Evolutionary conservation across 2,888 invertebrate genomes (phyloP).

Genomic region (Rugalucina vietnamica): DNA sequence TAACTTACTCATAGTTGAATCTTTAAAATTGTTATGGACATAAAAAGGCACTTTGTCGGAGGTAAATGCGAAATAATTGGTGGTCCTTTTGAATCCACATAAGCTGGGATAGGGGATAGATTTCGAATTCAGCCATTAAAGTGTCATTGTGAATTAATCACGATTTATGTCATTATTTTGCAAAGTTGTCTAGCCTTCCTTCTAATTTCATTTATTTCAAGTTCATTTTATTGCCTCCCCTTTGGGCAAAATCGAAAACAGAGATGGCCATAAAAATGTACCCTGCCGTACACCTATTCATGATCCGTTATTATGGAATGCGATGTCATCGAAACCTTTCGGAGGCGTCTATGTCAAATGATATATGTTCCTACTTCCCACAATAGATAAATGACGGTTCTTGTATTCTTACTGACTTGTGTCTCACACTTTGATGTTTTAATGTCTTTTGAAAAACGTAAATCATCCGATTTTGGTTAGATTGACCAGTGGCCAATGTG

Average conservation of each 20-base stretch:
- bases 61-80: not conserved
- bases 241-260: slow-evolving; percentile 1
- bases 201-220: slow-evolving; percentile 42
- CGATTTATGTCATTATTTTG: slow-evolving; percentile 57
- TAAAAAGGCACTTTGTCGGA: not conserved
- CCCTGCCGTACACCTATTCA: slow-evolving; percentile 31
- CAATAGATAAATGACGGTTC: slow-evolving; percentile 36
- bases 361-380: slow-evolving; percentile 38
- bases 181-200: slow-evolving; percentile 52
- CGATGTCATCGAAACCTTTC: slow-evolving; percentile 44
- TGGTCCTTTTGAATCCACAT: not conserved
- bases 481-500: not conserved
- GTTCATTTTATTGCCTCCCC: slow-evolving; percentile 20
- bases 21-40: too few species aligned
- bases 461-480: slow-evolving; percentile 56
- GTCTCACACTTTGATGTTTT: slow-evolving; percentile 55
- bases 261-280: slow-evolving; percentile 55
- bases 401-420: slow-evolving; percentile 10
- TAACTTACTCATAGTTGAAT: too few species aligned
- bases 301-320: slow-evolving; percentile 57
- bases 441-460: slow-evolving; percentile 50
- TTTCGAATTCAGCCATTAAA: slow-evolving; percentile 50
- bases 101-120: not conserved
- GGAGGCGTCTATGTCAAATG: slow-evolving; percentile 24
- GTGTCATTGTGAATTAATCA: slow-evolving; percentile 61